Percentiles rank a stretch among this genome's conserved stretches.
Conservation (phyloP, 2,113 vertebrate genomes). For the Fulica atra region DNA sequence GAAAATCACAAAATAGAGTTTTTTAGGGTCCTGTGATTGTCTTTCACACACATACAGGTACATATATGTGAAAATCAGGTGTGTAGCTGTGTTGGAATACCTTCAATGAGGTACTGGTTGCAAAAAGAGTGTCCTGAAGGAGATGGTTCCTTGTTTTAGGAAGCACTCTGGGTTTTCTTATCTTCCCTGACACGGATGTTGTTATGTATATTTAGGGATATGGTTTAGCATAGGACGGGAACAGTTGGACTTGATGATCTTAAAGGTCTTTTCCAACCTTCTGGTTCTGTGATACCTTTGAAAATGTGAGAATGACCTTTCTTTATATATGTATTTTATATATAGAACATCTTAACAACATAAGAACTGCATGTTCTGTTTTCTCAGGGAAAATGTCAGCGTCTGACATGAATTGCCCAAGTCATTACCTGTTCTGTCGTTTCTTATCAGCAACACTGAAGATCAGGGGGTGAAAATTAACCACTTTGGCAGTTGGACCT, state of each 20-base stretch:
- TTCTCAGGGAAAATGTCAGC: background rate
- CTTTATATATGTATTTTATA: background rate
- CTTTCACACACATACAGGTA: no score
- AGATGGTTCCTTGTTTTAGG: background rate
- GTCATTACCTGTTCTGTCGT: rapidly evolving
- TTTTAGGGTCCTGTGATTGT: background rate
- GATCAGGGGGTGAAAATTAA: background rate
- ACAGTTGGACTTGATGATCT: no score
- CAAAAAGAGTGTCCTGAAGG: background rate
- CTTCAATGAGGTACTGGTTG: background rate
- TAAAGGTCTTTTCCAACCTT: no score
- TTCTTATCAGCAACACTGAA: background rate
- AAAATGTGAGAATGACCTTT: background rate
- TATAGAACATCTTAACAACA: background rate
- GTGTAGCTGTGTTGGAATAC: background rate
- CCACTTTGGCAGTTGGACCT: background rate
- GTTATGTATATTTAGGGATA: rapidly evolving
- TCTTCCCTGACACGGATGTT: background rate
- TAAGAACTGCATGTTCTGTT: background rate
- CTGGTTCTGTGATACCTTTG: background rate
- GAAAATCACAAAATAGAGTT: background rate
- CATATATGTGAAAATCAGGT: background rate
- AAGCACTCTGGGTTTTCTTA: background rate
- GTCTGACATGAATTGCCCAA: background rate
- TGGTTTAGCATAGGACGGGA: no score